Evolutionary conservation across 2,888 invertebrate species (phyloP), one percentile per base, ranked within the genome.

Genomic region (Apoda limacodes): DNA sequence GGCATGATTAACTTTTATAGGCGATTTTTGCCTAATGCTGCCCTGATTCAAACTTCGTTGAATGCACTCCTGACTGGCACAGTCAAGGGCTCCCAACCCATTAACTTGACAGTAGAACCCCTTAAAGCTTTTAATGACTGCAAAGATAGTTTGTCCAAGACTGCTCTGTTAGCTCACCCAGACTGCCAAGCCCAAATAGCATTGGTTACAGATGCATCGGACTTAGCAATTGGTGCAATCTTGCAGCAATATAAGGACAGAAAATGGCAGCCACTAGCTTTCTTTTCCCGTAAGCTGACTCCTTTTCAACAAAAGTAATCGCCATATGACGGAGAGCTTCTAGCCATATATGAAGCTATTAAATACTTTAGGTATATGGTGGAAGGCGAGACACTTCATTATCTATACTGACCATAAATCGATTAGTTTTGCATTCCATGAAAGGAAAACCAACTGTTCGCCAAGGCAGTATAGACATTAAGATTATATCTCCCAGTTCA

Each of bases 391-490:
- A 22, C 13, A 47, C 4, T 56, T 63, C 34, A 34, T 27, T 1
- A 46, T 61, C 4, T 43, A 36, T 9, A 57, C 55, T 0, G 55
- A 63, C 37, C 57, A 59, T 33, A 55, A 57, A 23, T 52, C 58
- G 1, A 13, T 31, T 3, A 23, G 30, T 14, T 30, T 6, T 15
- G 30, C 30, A 4, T n/a, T n/a, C n/a, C n/a, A n/a, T n/a, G n/a
- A n/a, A n/a, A n/a, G 37, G 5, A 40, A 39, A 6, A 20, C 32
- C 1, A 48, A 43, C 5, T 47, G 48, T 15, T 46, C 51, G 6
- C 50, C 47, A n/a, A n/a, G n/a, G n/a, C 60, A 64, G 32, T 39
- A 46, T n/a, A 30, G 59, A 3, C 51, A 66, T 3, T 39, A 72
- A 0, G 52, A 54, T 25, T 57, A 42, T 11, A 58, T 64, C 12